Evolutionary conservation across 2,113 vertebrate species (phyloP).

Genomic region (Lonchura striata): DNA sequence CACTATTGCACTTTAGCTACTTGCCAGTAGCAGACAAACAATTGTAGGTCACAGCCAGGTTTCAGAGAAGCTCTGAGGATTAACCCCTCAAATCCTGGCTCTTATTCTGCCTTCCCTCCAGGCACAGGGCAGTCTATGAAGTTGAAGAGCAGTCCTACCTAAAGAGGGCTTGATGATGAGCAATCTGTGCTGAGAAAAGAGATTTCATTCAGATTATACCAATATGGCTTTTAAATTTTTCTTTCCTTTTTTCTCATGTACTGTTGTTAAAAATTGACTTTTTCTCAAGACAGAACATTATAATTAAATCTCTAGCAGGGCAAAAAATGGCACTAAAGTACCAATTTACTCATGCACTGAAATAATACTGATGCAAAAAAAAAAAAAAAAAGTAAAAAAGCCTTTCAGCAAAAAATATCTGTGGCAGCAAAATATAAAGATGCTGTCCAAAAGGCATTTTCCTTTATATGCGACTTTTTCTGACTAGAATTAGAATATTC

Average conservation of each 20-base stretch:
- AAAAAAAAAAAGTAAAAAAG: not conserved
- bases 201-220: not conserved
- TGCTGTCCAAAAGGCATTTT: not conserved
- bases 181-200: not conserved
- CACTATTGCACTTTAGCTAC: conserved; percentile 35
- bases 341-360: not conserved
- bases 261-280: not conserved
- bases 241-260: not conserved
- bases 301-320: not conserved
- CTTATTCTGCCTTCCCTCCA: not conserved
- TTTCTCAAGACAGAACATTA: not conserved
- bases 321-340: conserved; percentile 1
- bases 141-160: not conserved
- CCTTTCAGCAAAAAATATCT: not conserved
- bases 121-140: not conserved
- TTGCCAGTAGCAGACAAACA: not conserved
- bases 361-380: conserved; percentile 11
- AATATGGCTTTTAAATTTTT: not conserved
- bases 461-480: not conserved
- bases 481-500: not conserved
- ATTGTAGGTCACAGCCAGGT: not conserved
- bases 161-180: not conserved
- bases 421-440: not conserved
- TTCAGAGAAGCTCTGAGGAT: not conserved
- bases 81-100: not conserved